Conservation (phyloP, 2,797 vertebrate species). For the Apogon talboti region DNA sequence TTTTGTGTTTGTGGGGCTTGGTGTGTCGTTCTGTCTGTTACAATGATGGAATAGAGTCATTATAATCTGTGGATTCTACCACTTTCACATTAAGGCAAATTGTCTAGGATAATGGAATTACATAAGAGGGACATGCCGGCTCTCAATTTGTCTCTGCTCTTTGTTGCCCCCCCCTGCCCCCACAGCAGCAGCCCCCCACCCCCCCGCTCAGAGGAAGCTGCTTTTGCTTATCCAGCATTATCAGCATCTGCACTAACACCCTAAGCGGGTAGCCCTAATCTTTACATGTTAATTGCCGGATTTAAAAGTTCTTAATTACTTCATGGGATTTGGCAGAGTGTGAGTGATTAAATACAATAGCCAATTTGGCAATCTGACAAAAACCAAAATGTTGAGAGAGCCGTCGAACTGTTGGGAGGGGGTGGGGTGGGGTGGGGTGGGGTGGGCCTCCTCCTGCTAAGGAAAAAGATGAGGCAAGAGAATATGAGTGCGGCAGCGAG, state of each 20-base stretch:
- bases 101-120: constrained; percentile 81
- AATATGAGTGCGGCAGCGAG: constrained; percentile 48
- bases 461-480: constrained; percentile 41
- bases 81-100: constrained; percentile 77
- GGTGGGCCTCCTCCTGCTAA: constrained; percentile 33
- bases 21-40: constrained; percentile 32
- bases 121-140: constrained; percentile 74
- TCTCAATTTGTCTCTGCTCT: constrained; percentile 64
- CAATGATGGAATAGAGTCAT: constrained; percentile 74
- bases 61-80: constrained; percentile 76
- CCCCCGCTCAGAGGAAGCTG: constrained; percentile 58
- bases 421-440: neutral
- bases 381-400: constrained; percentile 60
- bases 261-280: constrained; percentile 71
- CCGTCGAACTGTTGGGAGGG: constrained; percentile 33
- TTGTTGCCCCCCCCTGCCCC: constrained; percentile 29
- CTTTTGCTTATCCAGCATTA: constrained; percentile 80
- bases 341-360: constrained; percentile 78
- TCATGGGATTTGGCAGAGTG: constrained; percentile 75
- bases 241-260: constrained; percentile 75
- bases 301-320: constrained; percentile 82
- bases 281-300: constrained; percentile 78
- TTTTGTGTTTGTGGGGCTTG: neutral
- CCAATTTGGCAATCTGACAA: constrained; percentile 75
- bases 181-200: constrained; percentile 29